Conservation (phyloP, 2,113 vertebrate genomes). For the Connochaetes taurinus region DNA sequence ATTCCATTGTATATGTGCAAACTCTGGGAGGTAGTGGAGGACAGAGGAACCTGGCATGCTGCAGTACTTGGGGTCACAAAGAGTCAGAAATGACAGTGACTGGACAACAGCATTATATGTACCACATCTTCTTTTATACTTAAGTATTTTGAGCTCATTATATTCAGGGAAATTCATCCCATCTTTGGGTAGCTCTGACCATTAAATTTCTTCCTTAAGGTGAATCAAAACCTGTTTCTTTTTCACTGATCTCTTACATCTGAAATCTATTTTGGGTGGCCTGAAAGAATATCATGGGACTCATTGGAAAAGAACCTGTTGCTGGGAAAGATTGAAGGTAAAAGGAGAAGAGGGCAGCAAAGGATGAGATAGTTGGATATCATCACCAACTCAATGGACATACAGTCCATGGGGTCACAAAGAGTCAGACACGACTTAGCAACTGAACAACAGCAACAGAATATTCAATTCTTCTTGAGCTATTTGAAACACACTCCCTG, state of each 20-base stretch:
- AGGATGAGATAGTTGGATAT: background rate
- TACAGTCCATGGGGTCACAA: background rate
- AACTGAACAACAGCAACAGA: background rate
- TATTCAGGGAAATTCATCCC: background rate
- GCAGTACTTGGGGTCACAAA: background rate
- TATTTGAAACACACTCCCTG: background rate
- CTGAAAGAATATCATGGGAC: background rate
- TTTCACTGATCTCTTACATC: background rate
- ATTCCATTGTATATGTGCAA: background rate
- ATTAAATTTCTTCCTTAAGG: background rate
- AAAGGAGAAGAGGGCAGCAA: background rate
- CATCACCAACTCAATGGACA: background rate
- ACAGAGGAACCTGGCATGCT: background rate
- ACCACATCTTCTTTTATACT: background rate
- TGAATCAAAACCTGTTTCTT: background rate
- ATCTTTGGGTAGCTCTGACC: background rate
- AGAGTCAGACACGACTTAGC: background rate
- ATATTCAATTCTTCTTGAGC: background rate
- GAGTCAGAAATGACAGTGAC: background rate
- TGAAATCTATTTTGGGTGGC: background rate
- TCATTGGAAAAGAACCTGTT: background rate
- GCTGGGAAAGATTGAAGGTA: background rate
- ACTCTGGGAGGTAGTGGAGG: accelerated
- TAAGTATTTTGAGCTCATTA: background rate
- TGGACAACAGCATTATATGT: background rate